These are phyloP conservation scores for Myotis daubentonii DNA, from an alignment of 2,797 vertebrate species.

Conservation along the genomic window DNA sequence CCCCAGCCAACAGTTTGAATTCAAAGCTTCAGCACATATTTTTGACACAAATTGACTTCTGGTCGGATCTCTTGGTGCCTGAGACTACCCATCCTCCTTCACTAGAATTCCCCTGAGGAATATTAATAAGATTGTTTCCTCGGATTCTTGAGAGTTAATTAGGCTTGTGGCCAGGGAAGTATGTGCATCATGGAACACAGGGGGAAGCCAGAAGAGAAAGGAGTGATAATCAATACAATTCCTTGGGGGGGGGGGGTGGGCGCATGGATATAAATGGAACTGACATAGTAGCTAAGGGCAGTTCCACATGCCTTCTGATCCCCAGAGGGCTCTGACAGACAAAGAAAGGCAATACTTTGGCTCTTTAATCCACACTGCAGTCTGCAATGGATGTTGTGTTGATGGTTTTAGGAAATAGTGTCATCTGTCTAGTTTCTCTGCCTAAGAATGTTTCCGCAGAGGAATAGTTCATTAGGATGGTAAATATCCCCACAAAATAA, in stretches of 20 bases:
- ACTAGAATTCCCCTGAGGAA: slow-evolving; percentile 49
- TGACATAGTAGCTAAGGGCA: not conserved
- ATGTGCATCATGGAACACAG: slow-evolving; percentile 35
- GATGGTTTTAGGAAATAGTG: slow-evolving; percentile 35
- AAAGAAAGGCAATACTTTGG: not conserved
- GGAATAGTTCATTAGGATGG: not conserved
- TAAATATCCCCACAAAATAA: slow-evolving; percentile 15
- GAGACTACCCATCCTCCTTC: not conserved
- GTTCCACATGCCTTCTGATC: not conserved
- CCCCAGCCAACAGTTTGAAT: not conserved
- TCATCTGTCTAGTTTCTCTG: slow-evolving; percentile 25
- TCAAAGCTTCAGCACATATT: slow-evolving; percentile 31
- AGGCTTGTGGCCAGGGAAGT: slow-evolving; percentile 65
- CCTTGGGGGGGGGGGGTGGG: not conserved
- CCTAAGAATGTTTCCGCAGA: not conserved
- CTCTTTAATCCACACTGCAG: not conserved
- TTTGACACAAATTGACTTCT: slow-evolving; percentile 26
- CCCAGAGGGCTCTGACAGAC: not conserved
- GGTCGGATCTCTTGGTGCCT: not conserved
- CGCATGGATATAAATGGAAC: slow-evolving; percentile 34
- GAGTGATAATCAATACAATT: slow-evolving; percentile 56
- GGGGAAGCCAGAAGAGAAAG: slow-evolving; percentile 42
- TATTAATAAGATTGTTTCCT: slow-evolving; percentile 64
- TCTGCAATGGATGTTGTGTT: not conserved
- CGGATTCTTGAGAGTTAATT: slow-evolving; percentile 77